phyloP scores from a whole-genome alignment of 2,888 invertebrate genomes.

The Chloroclysta siterata region DNA sequence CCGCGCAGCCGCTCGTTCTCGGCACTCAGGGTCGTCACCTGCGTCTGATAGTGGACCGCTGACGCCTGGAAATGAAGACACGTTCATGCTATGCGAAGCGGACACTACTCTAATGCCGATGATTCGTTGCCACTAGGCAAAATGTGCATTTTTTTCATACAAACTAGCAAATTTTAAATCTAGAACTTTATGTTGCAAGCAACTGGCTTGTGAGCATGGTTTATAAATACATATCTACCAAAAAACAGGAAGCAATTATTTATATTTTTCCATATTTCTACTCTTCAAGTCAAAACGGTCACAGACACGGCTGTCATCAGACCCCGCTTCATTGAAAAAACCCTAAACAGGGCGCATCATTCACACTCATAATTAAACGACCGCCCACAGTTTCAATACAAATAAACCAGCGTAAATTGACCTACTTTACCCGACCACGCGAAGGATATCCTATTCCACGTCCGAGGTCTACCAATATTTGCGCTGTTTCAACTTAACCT shows the following conservation, averaged over 20 bases:
- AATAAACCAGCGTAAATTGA: constrained; percentile 66
- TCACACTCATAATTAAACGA: constrained; percentile 79
- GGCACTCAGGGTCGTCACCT: constrained; percentile 86
- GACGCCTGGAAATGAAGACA: constrained; percentile 83
- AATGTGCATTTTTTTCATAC: neutral
- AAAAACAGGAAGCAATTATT: constrained; percentile 20
- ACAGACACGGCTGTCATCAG: constrained; percentile 53
- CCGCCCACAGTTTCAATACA: constrained; percentile 63
- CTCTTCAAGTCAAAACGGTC: constrained; percentile 49
- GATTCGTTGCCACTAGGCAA: too few relatives aligned
- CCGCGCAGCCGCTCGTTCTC: constrained; percentile 89
- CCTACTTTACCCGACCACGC: constrained; percentile 41
- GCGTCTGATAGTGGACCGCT: constrained; percentile 89
- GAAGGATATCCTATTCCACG: constrained; percentile 48
- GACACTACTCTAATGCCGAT: constrained; percentile 5
- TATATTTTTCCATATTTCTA: constrained; percentile 23
- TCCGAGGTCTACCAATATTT: constrained; percentile 59
- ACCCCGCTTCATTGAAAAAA: constrained; percentile 60
- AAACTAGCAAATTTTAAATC: too few relatives aligned
- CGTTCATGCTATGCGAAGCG: constrained; percentile 32
- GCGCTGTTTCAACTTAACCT: constrained; percentile 35
- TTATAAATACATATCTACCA: neutral
- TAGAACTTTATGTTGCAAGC: neutral
- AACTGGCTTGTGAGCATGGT: neutral
- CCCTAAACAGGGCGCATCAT: constrained; percentile 68